These are phyloP conservation scores for Sepioteuthis lessoniana DNA, from an alignment of 2,888 invertebrate species.

Conservation along the genomic window DNA sequence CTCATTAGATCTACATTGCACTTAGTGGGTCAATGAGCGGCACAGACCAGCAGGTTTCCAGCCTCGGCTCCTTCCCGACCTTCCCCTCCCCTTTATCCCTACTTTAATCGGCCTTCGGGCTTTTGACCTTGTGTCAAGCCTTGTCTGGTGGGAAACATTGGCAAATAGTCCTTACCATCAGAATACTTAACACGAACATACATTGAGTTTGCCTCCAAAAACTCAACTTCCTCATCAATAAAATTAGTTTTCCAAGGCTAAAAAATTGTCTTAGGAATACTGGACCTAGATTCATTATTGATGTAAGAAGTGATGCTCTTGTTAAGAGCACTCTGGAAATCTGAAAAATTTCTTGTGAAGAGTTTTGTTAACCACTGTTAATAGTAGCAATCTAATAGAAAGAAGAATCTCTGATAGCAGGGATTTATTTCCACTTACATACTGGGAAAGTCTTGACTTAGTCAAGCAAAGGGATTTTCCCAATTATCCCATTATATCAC, in stretches of 20 bases:
- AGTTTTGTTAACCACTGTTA: background rate
- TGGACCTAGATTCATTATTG: background rate
- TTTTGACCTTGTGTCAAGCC: too few relatives aligned
- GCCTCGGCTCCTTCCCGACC: too few relatives aligned
- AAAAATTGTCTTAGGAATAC: background rate
- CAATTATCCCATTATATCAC: background rate
- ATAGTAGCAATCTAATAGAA: background rate
- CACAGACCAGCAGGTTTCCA: too few relatives aligned
- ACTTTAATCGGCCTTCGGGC: too few relatives aligned
- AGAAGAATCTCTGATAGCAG: background rate
- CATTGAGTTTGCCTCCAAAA: background rate
- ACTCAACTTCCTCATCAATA: background rate
- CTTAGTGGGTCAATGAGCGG: too few relatives aligned
- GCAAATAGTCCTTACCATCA: too few relatives aligned
- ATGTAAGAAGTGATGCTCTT: background rate
- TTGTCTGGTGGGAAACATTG: too few relatives aligned
- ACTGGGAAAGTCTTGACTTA: background rate
- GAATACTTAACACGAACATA: background rate
- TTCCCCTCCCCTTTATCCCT: too few relatives aligned
- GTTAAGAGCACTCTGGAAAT: too few relatives aligned
- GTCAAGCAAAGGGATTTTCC: background rate
- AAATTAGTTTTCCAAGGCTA: background rate
- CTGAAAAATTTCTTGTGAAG: too few relatives aligned
- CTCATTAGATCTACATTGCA: too few relatives aligned
- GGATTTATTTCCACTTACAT: background rate